phyloP scores from a whole-genome alignment of 1,140 invertebrate species.

The Dinoponera quadriceps region DNA sequence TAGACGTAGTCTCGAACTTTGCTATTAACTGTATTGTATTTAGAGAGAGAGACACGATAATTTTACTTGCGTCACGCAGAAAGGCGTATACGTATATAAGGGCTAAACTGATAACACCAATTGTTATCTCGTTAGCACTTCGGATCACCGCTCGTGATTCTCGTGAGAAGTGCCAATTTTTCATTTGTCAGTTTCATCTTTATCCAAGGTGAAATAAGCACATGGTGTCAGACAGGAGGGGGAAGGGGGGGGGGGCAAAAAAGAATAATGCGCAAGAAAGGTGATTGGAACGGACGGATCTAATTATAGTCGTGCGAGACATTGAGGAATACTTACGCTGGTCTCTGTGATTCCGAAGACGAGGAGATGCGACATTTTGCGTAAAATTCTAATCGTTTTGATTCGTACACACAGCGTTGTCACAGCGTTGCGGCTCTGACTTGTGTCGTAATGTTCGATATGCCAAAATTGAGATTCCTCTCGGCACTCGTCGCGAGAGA shows the following conservation, averaged over 20 bases:
- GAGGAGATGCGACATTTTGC: neutral
- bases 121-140: conserved; percentile 30
- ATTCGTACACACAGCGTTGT: neutral
- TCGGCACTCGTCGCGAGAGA: neutral
- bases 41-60: neutral
- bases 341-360: neutral
- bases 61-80: conserved; percentile 4
- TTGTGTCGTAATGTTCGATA: neutral
- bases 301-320: neutral
- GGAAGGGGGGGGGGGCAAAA: neutral
- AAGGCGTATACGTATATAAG: neutral
- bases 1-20: neutral
- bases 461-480: neutral
- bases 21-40: conserved; percentile 7
- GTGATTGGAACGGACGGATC: neutral
- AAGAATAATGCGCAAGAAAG: neutral
- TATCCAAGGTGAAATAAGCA: neutral
- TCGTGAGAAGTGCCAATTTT: too few relatives aligned
- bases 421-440: neutral
- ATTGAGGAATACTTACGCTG: neutral
- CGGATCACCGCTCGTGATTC: neutral
- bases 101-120: conserved; percentile 48
- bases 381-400: neutral
- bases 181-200: too few relatives aligned
- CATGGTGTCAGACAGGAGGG: neutral